Percentiles rank a stretch among this genome's conserved stretches.
Evolutionary conservation across 2,888 invertebrate species (phyloP).

Genomic region (Diloba caeruleocephala): DNA sequence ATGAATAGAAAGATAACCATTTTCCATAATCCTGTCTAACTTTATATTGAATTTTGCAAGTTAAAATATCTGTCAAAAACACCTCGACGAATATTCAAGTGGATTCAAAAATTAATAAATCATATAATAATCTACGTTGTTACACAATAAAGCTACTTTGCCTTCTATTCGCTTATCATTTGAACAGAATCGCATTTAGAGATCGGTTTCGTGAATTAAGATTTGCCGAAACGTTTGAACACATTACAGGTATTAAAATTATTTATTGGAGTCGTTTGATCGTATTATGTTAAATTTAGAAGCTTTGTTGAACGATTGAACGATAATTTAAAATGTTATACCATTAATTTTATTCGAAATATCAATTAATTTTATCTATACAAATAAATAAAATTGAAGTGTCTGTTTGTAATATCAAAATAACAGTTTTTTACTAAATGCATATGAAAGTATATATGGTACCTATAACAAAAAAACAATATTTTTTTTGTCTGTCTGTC

Average conservation of each 20-base stretch:
- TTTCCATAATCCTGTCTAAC: not conserved
- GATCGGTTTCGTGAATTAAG: constrained; percentile 16
- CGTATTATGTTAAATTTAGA: constrained; percentile 14
- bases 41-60: constrained; percentile 1
- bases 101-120: constrained; percentile 13
- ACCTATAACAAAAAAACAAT: too few relatives aligned
- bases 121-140: constrained; percentile 18
- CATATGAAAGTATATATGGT: too few relatives aligned
- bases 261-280: constrained; percentile 36
- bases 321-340: constrained; percentile 1
- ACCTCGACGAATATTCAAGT: constrained; percentile 1
- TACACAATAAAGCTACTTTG: constrained; percentile 17
- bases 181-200: constrained; percentile 14
- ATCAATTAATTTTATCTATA: too few relatives aligned
- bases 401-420: too few relatives aligned
- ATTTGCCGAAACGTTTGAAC: constrained; percentile 19
- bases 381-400: too few relatives aligned
- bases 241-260: constrained; percentile 25
- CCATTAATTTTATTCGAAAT: too few relatives aligned
- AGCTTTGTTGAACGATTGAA: not conserved
- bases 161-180: constrained; percentile 11
- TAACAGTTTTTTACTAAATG: too few relatives aligned
- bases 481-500: too few relatives aligned
- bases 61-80: constrained; percentile 6
- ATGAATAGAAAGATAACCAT: not conserved